These are phyloP conservation scores for Pterobdella sp. DNA, from an alignment of 2,888 invertebrate species.

Conservation along the genomic window DNA sequence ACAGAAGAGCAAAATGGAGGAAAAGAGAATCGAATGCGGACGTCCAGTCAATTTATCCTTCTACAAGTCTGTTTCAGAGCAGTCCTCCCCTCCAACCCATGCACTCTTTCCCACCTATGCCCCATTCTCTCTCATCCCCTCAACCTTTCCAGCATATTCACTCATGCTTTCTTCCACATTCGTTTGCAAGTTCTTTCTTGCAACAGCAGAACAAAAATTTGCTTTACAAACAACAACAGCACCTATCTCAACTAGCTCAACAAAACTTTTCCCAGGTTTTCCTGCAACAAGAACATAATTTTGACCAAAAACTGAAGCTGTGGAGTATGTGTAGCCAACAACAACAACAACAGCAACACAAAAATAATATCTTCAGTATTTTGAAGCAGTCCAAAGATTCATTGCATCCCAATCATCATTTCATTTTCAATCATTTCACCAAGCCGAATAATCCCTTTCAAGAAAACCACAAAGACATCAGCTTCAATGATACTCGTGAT, in stretches of 20 bases:
- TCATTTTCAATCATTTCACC: too few species aligned
- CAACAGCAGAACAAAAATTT: neutral
- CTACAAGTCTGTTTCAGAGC: too few species aligned
- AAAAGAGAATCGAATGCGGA: conserved; percentile 37
- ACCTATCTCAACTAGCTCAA: neutral
- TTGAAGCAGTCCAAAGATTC: too few species aligned
- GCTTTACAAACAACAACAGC: neutral
- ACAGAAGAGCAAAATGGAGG: conserved; percentile 39
- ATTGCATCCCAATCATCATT: too few species aligned
- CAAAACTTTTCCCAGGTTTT: neutral
- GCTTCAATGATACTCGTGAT: too few species aligned
- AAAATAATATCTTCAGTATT: too few species aligned
- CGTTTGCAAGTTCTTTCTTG: neutral
- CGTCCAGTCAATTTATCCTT: neutral
- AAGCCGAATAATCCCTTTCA: too few species aligned
- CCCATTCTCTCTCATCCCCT: neutral
- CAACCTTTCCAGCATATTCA: neutral
- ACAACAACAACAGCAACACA: neutral
- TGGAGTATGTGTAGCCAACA: neutral
- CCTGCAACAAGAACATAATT: neutral
- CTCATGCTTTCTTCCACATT: neutral
- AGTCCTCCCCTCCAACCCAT: neutral
- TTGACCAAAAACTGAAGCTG: neutral
- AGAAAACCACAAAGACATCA: too few species aligned
- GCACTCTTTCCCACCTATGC: neutral